Percentiles rank a stretch among this genome's conserved stretches.
Evolutionary conservation across 2,113 vertebrate genomes (phyloP).

Genomic region (Megaleporinus macrocephalus): DNA sequence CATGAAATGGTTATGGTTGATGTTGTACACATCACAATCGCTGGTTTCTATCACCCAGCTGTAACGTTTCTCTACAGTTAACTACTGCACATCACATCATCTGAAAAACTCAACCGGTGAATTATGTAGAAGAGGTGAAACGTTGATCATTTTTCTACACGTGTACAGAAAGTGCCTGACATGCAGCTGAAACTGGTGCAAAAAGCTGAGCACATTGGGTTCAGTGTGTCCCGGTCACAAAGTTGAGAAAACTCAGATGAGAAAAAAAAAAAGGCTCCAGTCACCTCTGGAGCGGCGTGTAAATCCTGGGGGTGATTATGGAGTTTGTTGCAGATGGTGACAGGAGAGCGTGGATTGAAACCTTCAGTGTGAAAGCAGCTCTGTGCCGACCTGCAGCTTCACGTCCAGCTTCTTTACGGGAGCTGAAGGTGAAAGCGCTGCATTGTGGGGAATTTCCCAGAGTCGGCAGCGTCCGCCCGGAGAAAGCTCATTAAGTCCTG

Average conservation of each 20-base stretch:
- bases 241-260: not conserved
- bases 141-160: too few relatives aligned
- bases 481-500: conserved; percentile 61
- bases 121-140: too few relatives aligned
- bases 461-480: conserved; percentile 63
- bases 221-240: not conserved
- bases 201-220: too few relatives aligned
- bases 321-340: not conserved
- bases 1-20: too few relatives aligned
- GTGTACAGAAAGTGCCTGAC: too few relatives aligned
- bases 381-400: conserved; percentile 4
- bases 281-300: not conserved
- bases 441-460: conserved; percentile 70
- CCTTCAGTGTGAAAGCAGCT: conserved; percentile 9
- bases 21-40: too few relatives aligned
- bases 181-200: too few relatives aligned
- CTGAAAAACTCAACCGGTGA: too few relatives aligned
- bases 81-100: too few relatives aligned
- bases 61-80: too few relatives aligned
- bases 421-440: conserved; percentile 65
- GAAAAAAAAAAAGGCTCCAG: not conserved
- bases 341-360: not conserved
- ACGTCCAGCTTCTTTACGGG: not conserved
- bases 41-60: too few relatives aligned
- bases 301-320: conserved; percentile 8